phyloP scores from a whole-genome alignment of 2,797 vertebrate species.

The Myotis vivesi region DNA sequence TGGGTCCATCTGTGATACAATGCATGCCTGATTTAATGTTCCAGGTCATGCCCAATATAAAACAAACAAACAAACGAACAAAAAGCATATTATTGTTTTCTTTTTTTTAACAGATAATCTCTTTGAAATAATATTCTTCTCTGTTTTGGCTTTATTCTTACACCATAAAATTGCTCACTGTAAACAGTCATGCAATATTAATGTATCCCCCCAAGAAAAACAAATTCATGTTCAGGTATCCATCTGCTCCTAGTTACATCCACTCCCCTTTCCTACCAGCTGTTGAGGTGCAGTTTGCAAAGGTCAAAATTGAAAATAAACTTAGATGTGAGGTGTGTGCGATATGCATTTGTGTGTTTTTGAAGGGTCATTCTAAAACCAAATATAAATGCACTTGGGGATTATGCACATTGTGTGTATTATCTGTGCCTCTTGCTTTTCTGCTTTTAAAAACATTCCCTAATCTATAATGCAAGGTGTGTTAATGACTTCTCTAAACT shows the following conservation, averaged over 20 bases:
- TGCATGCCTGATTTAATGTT: neutral
- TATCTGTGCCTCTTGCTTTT: neutral
- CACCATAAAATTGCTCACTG: neutral
- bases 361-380: neutral
- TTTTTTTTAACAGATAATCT: neutral
- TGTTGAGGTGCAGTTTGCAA: neutral
- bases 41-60: neutral
- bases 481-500: neutral
- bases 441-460: neutral
- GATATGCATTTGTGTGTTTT: neutral
- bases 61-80: neutral
- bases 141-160: neutral
- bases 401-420: neutral
- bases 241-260: neutral
- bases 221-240: neutral
- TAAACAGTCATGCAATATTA: neutral
- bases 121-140: conserved; percentile 23
- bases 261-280: neutral
- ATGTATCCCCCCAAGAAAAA: neutral
- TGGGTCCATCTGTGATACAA: neutral
- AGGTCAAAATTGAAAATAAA: conserved; percentile 2
- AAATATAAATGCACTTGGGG: neutral
- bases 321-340: neutral
- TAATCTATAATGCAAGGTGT: neutral
- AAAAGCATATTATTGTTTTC: neutral